Evolutionary conservation across 1,140 invertebrate species (phyloP), one percentile per base, ranked within the genome.

Genomic region (Dendroctonus valens): DNA sequence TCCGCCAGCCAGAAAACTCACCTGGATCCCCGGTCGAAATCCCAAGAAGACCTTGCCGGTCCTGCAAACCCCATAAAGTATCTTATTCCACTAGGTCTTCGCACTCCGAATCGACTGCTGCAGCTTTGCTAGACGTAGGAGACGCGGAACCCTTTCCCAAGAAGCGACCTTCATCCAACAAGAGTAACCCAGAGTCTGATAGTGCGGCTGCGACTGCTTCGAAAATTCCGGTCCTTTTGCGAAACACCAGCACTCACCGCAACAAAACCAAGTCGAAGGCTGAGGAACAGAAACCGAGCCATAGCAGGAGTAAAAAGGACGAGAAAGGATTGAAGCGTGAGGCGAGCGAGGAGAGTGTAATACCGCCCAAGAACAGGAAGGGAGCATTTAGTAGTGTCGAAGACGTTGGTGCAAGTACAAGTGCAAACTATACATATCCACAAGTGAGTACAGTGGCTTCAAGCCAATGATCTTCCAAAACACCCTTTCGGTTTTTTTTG

Each of bases 401-500:
- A 2, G 61, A 54, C 39, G 41, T 60, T 7, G 68, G 53, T 54
- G 59, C 68, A n/a, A 54, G 64, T 55, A 63, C 69, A 3, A 59
- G 59, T 46, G 12, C 41, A 41, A 67, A 64, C 12, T 37, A 42
- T 54, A 64, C 64, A 57, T 62, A 62, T 63, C 64, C 64, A 44
- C 64, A 70, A 57, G 69, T 70, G 48, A 70, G 59, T 70, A 58
- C 8, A 7, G 12, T 9, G 44, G 44, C 12, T 46, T 1, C 12
- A 46, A 26, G 26, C 26, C 26, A 26, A 26, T 2, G 3, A 26
- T 1, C 26, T 26, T 26, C 26, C 3, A 26, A 26, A 26, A 26
- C 3, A 3, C 26, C 26, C 3, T 26, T 26, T 3, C 26, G 26
- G 1, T 49, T 51, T 53, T 58, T 67, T 59, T n/a, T n/a, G n/a